Base-by-base conservation (phyloP, 2,113 vertebrate species). In the Callorhinus ursinus region DNA sequence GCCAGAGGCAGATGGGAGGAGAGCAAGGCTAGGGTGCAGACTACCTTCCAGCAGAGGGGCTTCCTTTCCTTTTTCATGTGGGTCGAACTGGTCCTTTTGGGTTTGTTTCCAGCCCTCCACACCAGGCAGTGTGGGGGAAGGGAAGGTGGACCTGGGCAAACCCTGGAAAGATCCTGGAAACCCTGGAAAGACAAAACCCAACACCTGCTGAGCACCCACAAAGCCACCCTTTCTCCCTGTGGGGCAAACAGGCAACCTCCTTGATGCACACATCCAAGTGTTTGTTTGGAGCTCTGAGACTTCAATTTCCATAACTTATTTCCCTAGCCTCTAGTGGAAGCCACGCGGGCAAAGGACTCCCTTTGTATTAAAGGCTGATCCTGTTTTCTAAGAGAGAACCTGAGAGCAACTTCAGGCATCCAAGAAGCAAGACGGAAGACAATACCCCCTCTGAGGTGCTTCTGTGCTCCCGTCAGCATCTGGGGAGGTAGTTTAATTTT, bases 401-500 rank as follows among this genome's bases (percentile, higher is more conserved):
- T 18, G 10, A 2, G 0, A 61, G 21, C 33, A 49, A 55, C 72
- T 88, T 89, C 14, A 18, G 14, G 85, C 61, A 21, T 39, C 46
- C 22, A 46, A 39, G 46, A 31, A 39, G n/a, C 19, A 42, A 31
- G 55, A 31, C 10, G 39, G 72, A 55, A 88, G 63, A 77, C n/a
- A 80, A 49, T 16, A 63, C 46, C 42, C 46, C 10, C 33, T 24
- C 18, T 3, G 5, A 31, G 79, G 39, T 31, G 65, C 65, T 76
- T 85, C 67, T n/a, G 49, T 18, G 74, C 24, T 76, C 46, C 76
- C 18, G 31, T 86, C 93, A 53, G 93, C 1, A 0, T 89, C 77
- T 90, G 88, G n/a, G 83, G 76, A 72, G 36, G 31, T 31, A 53
- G 74, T 82, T 94, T 59, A 86, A 95, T 95, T 83, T 97, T 93